phyloP scores from a whole-genome alignment of 2,888 invertebrate genomes.

The Hydroisotoma schaefferi region DNA sequence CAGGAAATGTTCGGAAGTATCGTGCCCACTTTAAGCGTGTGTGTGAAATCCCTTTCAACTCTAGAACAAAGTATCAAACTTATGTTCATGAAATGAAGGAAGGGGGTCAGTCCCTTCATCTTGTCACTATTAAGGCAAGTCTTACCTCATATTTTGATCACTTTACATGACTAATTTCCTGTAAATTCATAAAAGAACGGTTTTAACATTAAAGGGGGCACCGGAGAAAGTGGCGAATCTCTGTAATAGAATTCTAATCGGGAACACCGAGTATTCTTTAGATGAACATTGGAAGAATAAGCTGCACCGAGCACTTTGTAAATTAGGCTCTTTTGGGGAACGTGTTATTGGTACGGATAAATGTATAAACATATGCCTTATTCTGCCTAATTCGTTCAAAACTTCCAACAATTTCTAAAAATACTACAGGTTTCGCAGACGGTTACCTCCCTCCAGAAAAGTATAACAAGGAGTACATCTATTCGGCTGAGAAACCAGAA shows the following conservation, averaged over 20 bases:
- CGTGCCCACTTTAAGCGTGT: constrained; percentile 37
- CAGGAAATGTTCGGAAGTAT: constrained; percentile 38
- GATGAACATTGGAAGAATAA: constrained; percentile 20
- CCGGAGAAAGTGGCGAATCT: constrained; percentile 32
- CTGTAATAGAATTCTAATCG: constrained; percentile 26
- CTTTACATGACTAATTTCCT: too few species aligned
- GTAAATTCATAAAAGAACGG: too few species aligned
- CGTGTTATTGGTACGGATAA: constrained; percentile 33
- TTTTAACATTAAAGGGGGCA: constrained; percentile 20
- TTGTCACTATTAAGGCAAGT: constrained; percentile 4
- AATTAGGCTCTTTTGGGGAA: constrained; percentile 30
- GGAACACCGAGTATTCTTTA: constrained; percentile 20
- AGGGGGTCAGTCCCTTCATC: not conserved
- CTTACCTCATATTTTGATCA: too few species aligned
- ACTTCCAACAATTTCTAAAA: too few species aligned
- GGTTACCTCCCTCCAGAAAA: constrained; percentile 26
- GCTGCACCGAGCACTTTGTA: constrained; percentile 19
- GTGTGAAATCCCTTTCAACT: constrained; percentile 47
- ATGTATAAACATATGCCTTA: not conserved
- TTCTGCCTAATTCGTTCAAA: not conserved
- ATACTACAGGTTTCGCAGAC: constrained; percentile 31
- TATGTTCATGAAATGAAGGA: constrained; percentile 38
- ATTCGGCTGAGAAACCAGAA: constrained; percentile 28
- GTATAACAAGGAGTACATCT: constrained; percentile 24
- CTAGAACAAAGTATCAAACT: constrained; percentile 40